Base-by-base conservation (phyloP, 2,797 vertebrate genomes). In the Mallotus villosus region DNA sequence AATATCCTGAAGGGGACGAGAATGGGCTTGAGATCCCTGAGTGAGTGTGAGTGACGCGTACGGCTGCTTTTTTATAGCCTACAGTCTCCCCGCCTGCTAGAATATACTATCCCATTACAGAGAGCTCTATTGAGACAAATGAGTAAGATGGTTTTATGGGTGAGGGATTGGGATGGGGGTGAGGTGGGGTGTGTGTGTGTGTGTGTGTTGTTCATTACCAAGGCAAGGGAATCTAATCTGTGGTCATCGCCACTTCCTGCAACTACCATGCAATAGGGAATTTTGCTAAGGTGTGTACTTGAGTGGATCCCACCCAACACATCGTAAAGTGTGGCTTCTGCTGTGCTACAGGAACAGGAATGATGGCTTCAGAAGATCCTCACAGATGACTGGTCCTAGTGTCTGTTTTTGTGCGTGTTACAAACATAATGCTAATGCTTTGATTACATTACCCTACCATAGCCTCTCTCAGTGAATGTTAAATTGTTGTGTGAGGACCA, bases 121-220 rank as follows among this genome's bases (percentile, higher is more conserved):
- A 12, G 32, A 72, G 74, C 81, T 86, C 82, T 78, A 85, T 89
- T 79, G 89, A 67, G 84, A 79, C 81, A 89, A 90, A 92, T 86
- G 88, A 90, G 86, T 87, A 87, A 79, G 88, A 77, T 74, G 76
- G 83, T 82, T 91, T 92, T 89, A 91, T 91, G 85, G 81, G 70
- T 75, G 82, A 79, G 82, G 83, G 9, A 12, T 46, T 46, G 12
- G 11, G 9, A 46, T 46, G 41, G 41, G 41, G 41, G 9, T 46
- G 41, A 46, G 9, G 41, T 46, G 11, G 41, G 0, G 41, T 11
- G 41, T 46, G 41, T 8, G 6, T 34, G 32, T 34, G 34, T 7
- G 1, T 7, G 32, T 34, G 34, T 6, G 34, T 9, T 1, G 85
- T 76, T 86, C 89, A 89, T 91, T 90, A 89, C 82, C 84, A 88